These are phyloP conservation scores for Saturnia pavonia DNA, from an alignment of 2,888 invertebrate genomes.

Conservation along the genomic window DNA sequence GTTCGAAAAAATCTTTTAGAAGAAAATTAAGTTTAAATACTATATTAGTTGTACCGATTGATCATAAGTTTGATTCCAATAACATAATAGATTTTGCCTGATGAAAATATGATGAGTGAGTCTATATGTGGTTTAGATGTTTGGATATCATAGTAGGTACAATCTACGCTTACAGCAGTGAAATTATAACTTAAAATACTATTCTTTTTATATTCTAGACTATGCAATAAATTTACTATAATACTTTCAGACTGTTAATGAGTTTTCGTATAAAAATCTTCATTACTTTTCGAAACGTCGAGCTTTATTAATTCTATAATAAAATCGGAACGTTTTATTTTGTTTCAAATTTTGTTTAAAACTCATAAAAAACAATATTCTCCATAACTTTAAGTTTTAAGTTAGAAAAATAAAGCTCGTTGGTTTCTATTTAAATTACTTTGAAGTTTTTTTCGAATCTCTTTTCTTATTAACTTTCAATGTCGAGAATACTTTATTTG, in stretches of 20 bases:
- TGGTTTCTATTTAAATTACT: constrained; percentile 23
- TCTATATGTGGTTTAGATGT: not conserved
- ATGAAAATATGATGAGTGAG: too few relatives aligned
- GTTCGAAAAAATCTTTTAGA: too few relatives aligned
- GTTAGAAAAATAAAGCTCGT: constrained; percentile 23
- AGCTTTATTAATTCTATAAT: constrained; percentile 29
- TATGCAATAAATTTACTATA: too few relatives aligned
- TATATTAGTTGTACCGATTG: too few relatives aligned
- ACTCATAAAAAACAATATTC: not conserved
- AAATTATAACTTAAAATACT: not conserved
- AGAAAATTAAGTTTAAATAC: too few relatives aligned
- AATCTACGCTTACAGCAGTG: not conserved
- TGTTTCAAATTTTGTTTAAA: not conserved
- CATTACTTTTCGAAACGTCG: constrained; percentile 28
- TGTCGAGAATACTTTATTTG: not conserved
- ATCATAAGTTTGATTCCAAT: too few relatives aligned
- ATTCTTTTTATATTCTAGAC: not conserved
- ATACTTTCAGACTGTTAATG: constrained; percentile 33
- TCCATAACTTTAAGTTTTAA: not conserved
- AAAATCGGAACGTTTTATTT: not conserved
- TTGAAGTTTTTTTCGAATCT: not conserved
- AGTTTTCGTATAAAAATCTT: constrained; percentile 40
- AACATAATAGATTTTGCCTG: too few relatives aligned
- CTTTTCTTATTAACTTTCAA: constrained; percentile 5
- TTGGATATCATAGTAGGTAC: not conserved